phyloP scores from a whole-genome alignment of 2,113 vertebrate species.

The Reinhardtius hippoglossoides region DNA sequence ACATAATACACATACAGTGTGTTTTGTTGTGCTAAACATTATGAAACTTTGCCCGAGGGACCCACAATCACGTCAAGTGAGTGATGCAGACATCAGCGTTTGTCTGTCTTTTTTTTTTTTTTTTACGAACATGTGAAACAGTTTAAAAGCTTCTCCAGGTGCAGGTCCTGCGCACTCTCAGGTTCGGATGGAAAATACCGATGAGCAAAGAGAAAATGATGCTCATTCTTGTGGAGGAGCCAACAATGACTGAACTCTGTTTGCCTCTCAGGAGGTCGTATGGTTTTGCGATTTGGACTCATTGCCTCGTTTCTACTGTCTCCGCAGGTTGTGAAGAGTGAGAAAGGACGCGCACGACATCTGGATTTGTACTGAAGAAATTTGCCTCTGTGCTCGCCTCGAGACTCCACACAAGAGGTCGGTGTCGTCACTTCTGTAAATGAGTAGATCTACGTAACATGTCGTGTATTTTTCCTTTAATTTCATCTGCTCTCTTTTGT shows the following conservation, averaged over 20 bases:
- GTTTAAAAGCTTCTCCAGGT: conserved; percentile 62
- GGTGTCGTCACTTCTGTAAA: conserved; percentile 19
- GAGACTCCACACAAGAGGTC: conserved; percentile 49
- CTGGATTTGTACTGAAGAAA: conserved; percentile 15
- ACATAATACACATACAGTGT: conserved; percentile 11
- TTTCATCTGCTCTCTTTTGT: neutral
- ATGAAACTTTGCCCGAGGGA: conserved; percentile 26
- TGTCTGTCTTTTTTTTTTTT: conserved; percentile 22
- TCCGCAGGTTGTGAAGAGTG: conserved; percentile 42
- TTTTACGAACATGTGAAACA: conserved; percentile 55
- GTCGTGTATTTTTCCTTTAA: neutral
- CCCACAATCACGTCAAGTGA: conserved; percentile 8
- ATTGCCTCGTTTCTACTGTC: conserved; percentile 33
- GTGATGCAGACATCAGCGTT: conserved; percentile 45
- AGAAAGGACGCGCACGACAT: conserved; percentile 14
- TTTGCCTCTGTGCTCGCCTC: neutral
- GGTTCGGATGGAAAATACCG: conserved; percentile 65
- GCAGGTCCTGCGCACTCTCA: conserved; percentile 34
- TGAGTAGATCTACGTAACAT: neutral
- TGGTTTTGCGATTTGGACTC: conserved; percentile 63
- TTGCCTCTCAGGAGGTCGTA: conserved; percentile 51
- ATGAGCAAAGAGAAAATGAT: conserved; percentile 35
- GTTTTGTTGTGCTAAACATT: conserved; percentile 17
- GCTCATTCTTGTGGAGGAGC: conserved; percentile 36
- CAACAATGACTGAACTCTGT: conserved; percentile 39